phyloP scores from a whole-genome alignment of 2,888 invertebrate species.

The Phlogophora meticulosa region DNA sequence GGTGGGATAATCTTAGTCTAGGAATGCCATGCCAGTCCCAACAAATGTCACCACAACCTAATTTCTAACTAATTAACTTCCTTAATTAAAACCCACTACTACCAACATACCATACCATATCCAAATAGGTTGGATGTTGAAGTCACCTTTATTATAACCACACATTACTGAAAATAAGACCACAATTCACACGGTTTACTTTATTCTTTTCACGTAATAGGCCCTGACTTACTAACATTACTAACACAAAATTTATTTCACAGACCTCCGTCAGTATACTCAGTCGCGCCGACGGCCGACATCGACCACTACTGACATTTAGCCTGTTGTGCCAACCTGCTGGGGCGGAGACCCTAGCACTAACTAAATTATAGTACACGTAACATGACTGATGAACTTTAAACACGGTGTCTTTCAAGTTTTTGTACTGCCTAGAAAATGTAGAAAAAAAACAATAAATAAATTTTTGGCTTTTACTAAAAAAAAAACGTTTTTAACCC shows the following conservation, averaged over 20 bases:
- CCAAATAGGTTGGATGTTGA: no score
- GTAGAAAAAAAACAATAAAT: conserved; percentile 43
- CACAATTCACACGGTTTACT: background rate
- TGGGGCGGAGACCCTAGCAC: conserved; percentile 66
- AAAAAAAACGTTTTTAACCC: conserved; percentile 55
- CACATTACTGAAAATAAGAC: background rate
- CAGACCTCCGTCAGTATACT: conserved; percentile 88
- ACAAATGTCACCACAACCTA: no score
- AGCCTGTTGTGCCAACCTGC: conserved; percentile 78
- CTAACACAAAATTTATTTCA: conserved; percentile 42
- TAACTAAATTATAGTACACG: conserved; percentile 60
- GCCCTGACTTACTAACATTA: conserved; percentile 7
- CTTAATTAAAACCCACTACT: no score
- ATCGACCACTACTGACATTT: conserved; percentile 86
- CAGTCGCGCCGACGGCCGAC: conserved; percentile 84
- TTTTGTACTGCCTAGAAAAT: conserved; percentile 57
- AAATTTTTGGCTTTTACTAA: conserved; percentile 61
- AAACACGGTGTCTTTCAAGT: conserved; percentile 74
- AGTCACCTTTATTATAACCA: no score
- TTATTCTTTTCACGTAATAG: background rate
- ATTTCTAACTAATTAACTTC: no score
- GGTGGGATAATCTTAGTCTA: no score
- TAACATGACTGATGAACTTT: conserved; percentile 75
- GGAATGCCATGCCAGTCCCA: no score
- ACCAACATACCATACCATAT: no score